These are phyloP conservation scores for Cecropterus lyciades DNA, from an alignment of 1,140 invertebrate species.

Conservation along the genomic window DNA sequence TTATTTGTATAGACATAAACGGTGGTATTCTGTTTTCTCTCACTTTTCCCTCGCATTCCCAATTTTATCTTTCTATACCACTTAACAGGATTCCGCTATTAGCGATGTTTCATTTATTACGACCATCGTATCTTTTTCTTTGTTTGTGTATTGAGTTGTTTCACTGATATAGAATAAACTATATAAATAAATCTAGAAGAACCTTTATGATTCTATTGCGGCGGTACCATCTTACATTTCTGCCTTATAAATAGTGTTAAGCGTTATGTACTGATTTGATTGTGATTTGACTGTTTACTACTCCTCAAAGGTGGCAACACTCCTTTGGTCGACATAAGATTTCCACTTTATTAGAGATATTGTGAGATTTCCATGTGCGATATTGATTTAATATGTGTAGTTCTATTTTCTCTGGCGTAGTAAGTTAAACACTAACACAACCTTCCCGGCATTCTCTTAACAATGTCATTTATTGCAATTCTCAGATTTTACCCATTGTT, in stretches of 20 bases:
- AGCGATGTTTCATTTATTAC: conserved; percentile 32
- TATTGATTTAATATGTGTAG: too few species aligned
- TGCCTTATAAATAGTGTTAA: too few species aligned
- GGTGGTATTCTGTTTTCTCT: conserved; percentile 28
- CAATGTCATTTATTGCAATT: conserved; percentile 10
- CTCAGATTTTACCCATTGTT: conserved; percentile 1
- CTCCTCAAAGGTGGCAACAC: too few species aligned
- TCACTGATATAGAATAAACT: not conserved
- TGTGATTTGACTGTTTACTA: too few species aligned
- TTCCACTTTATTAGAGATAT: too few species aligned
- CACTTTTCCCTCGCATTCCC: conserved; percentile 25
- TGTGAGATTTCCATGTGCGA: too few species aligned
- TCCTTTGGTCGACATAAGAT: too few species aligned
- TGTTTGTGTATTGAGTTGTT: conserved; percentile 22
- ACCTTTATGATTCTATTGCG: too few species aligned
- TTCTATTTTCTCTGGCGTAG: too few species aligned
- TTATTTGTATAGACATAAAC: not conserved
- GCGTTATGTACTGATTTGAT: too few species aligned
- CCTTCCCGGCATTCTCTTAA: not conserved
- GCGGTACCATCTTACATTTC: too few species aligned
- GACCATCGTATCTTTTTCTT: conserved; percentile 32
- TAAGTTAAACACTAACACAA: too few species aligned
- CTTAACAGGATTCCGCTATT: conserved; percentile 45
- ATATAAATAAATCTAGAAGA: not conserved
- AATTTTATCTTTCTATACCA: conserved; percentile 39